A percentile compares a stretch with the other conserved stretches of the same genome.
Conservation (phyloP, 2,113 vertebrate genomes). For the Pluvianellus socialis region DNA sequence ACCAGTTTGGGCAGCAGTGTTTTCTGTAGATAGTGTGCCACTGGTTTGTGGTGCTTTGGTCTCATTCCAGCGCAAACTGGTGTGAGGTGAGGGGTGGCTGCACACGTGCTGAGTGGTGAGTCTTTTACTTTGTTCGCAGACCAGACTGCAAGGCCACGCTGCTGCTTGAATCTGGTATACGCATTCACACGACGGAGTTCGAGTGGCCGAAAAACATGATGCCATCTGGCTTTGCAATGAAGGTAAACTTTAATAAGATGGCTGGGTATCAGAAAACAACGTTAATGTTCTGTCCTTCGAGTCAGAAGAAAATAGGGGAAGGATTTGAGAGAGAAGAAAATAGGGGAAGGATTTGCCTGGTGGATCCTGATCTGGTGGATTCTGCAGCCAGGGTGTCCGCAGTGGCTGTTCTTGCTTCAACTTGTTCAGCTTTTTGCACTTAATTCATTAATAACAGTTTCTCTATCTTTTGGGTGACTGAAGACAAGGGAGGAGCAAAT, state of each 20-base stretch:
- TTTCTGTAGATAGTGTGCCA: rapidly evolving
- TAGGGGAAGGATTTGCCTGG: not conserved
- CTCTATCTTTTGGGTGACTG: not conserved
- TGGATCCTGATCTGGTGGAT: not conserved
- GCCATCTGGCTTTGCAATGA: constrained; percentile 98
- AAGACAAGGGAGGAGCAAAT: not conserved
- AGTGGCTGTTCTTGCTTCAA: too few relatives aligned
- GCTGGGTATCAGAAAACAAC: rapidly evolving
- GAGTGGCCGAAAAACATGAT: constrained; percentile 99
- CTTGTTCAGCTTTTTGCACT: too few relatives aligned
- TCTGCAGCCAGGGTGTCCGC: too few relatives aligned
- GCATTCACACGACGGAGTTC: constrained; percentile 94
- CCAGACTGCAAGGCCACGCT: constrained; percentile 92
- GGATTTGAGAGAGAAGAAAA: not conserved
- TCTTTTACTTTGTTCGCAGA: constrained; percentile 65
- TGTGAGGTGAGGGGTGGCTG: not conserved
- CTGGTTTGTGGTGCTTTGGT: not conserved
- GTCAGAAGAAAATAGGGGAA: not conserved
- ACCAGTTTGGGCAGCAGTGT: not conserved
- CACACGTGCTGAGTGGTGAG: not conserved
- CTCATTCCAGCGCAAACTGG: not conserved
- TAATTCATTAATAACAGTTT: too few relatives aligned
- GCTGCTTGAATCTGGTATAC: constrained; percentile 92
- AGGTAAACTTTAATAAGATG: constrained; percentile 72
- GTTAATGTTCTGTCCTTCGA: rapidly evolving